Base-by-base conservation (phyloP, 2,888 invertebrate species). In the Antheraea assamensis region DNA sequence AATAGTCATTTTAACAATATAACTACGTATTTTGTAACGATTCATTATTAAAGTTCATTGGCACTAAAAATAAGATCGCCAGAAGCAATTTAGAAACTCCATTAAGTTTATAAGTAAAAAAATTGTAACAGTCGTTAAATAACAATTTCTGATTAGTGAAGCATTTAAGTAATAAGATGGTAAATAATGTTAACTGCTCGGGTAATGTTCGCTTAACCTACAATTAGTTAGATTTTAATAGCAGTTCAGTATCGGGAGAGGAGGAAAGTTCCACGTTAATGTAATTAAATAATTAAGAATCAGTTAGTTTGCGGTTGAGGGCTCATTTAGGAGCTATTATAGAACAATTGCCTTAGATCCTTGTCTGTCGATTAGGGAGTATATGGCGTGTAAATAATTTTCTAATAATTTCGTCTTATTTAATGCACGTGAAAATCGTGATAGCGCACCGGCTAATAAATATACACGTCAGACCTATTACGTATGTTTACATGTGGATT, bases 241-340 rank as follows among this genome's bases (percentile, higher is more conserved):
- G 84, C 78, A 80, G 78, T 83, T 81, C 85, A 66, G 73, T 71
- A 74, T 75, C 66, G 82, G 84, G 72, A 85, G 85, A 85, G 80
- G 80, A 83, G 85, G 87, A 87, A 90, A 89, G 83, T 90, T 88
- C 87, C 87, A 83, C 83, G 84, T 80, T 85, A 87, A 86, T 85
- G 83, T 84, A 86, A 85, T 90, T 88, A 88, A 89, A 89, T 90
- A 88, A 91, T 91, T 90, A 90, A 88, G 84, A 88, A 86, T 80
- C 85, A 87, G 88, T 89, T 88, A 88, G 86, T 87, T 84, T 82
- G 87, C 85, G 88, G 87, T 87, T 82, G 82, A 83, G 83, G 83
- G 80, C 82, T 83, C 84, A 87, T 88, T 88, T 87, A 82, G 85
- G 82, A 82, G 87, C 85, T 87, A 87, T 89, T 89, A 82, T 77